Evolutionary conservation across 2,113 vertebrate species (phyloP), one percentile per base, ranked within the genome.

Genomic region (Microtus oregoni): DNA sequence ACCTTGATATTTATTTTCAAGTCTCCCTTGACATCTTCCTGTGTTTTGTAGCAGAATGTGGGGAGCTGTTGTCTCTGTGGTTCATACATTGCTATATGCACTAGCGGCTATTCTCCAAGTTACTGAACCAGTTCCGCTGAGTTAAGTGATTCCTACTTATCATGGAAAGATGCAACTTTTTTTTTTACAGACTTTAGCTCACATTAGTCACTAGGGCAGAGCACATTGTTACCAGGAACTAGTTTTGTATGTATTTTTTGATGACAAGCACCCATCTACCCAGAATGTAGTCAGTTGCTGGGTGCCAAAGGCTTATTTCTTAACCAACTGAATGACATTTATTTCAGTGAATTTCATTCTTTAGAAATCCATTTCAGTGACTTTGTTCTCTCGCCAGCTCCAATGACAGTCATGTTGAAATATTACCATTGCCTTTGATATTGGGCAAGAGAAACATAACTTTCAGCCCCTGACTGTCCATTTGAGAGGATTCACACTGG

Each of bases 401-500:
- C 41, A 58, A 9, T 41, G 50, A 82, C 13, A 87, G 20, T 17
- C 50, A 88, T 55, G 17, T 26, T 92, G 65, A 96, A 97, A 90
- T 81, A 90, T 95, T 96, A 90, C 52, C 65, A 67, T 77, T 47
- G 67, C 50, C 72, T 85, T 89, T n/a, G n/a, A 82, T 88, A 28
- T 72, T 61, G 58, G 30, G 72, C 63, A 91, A 77, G n/a, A 92
- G 44, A 76, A 89, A 92, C 32, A n/a, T 52, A 94, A 90, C 38
- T 77, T 90, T 77, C 68, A 93, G 67, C 75, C 41, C 7, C 28
- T 79, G 58, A 47, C 28, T 78, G 70, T 94, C 79, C 38, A 92
- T 83, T 92, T 89, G 97, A 86, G 47, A 89, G 47, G 30, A 38
- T 68, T 94, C n/a, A 55, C 35, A 75, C 73, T 92, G 82, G 67